phyloP scores from a whole-genome alignment of 1,140 invertebrate species.

The Gryllus bimaculatus region DNA sequence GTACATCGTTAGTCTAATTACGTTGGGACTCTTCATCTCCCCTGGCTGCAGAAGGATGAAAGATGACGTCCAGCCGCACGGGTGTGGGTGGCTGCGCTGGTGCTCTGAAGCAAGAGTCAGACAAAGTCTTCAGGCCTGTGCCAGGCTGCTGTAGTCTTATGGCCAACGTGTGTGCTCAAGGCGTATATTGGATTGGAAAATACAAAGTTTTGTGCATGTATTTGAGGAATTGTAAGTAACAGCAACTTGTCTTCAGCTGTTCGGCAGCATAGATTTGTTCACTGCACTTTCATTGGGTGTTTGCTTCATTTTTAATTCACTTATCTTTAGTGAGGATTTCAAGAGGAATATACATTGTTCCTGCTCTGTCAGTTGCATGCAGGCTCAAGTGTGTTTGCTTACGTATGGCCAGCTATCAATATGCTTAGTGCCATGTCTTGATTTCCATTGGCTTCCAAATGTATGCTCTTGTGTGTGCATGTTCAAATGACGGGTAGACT shows the following conservation, averaged over 20 bases:
- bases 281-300: not conserved
- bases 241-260: not conserved
- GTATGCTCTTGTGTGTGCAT: conserved; percentile 3
- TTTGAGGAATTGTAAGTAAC: not conserved
- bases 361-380: not conserved
- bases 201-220: not conserved
- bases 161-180: not conserved
- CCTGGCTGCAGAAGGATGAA: not conserved
- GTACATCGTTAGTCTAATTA: not conserved
- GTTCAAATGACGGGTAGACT: not conserved
- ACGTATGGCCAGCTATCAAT: not conserved
- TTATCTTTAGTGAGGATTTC: not conserved
- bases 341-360: not conserved
- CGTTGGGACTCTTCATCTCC: not conserved
- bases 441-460: not conserved
- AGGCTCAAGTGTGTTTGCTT: not conserved
- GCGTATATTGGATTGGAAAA: not conserved
- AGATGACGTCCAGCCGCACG: not conserved
- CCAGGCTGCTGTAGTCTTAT: not conserved
- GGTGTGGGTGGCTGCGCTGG: not conserved
- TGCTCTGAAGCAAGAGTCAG: not conserved
- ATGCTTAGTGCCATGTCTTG: not conserved
- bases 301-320: not conserved
- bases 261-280: not conserved
- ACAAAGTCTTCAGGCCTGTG: not conserved